phyloP scores from a whole-genome alignment of 2,888 invertebrate species.

The Portevinia maculata region DNA sequence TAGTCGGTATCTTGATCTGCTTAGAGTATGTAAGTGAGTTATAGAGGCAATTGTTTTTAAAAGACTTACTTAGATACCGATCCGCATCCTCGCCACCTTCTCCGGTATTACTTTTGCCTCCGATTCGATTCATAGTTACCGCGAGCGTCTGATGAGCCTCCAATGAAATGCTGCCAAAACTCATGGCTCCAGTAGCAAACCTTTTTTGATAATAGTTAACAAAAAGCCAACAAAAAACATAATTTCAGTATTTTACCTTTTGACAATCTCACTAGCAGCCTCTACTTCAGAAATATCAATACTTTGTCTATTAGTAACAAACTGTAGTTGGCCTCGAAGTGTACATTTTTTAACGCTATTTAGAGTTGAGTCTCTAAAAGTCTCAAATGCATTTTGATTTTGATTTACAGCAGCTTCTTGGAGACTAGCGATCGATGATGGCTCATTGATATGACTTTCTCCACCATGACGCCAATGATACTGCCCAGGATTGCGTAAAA shows the following conservation, averaged over 20 bases:
- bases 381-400: slow-evolving; percentile 91
- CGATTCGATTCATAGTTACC: slow-evolving; percentile 98
- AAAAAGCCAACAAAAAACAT: not conserved
- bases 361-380: slow-evolving; percentile 93
- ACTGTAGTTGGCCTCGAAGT: slow-evolving; percentile 95
- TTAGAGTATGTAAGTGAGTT: not conserved
- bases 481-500: slow-evolving; percentile 93
- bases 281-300: slow-evolving; percentile 95
- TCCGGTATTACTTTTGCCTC: slow-evolving; percentile 99
- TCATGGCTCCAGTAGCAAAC: slow-evolving; percentile 92
- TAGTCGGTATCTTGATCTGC: slow-evolving; percentile 89
- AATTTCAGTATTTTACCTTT: slow-evolving; percentile 87
- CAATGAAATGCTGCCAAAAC: slow-evolving; percentile 97
- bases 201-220: slow-evolving; percentile 69
- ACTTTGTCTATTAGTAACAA: slow-evolving; percentile 90
- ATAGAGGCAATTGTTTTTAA: not conserved
- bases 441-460: slow-evolving; percentile 99
- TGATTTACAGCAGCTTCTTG: slow-evolving; percentile 95
- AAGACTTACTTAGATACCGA: slow-evolving; percentile 86
- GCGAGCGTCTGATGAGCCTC: slow-evolving; percentile 98
- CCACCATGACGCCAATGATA: slow-evolving; percentile 99
- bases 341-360: slow-evolving; percentile 94
- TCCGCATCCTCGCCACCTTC: slow-evolving; percentile 96
- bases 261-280: slow-evolving; percentile 96
- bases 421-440: slow-evolving; percentile 87